Evolutionary conservation across 92 coral and sea anemone genomes (phyloP).

Genomic region (Epizoanthus ramosus): DNA sequence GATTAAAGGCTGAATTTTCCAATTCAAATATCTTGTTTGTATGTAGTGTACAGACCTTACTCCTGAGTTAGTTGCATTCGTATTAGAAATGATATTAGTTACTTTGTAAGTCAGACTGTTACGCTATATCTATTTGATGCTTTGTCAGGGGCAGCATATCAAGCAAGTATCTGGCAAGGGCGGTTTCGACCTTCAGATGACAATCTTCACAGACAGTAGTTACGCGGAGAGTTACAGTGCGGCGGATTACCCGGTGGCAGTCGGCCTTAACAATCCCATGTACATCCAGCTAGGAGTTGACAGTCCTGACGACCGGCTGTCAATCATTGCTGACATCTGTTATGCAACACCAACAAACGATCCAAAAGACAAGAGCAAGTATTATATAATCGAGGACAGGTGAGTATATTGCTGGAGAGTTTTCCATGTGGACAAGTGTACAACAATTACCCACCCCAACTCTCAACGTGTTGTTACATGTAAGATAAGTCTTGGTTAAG

Average conservation of each 20-base stretch:
- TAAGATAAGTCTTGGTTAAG: too few species aligned
- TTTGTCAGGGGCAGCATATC: background rate
- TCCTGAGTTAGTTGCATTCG: too few species aligned
- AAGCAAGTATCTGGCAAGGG: conserved; percentile 12
- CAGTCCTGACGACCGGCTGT: conserved; percentile 34
- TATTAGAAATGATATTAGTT: too few species aligned
- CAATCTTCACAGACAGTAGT: conserved; percentile 12
- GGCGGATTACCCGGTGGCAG: conserved; percentile 14
- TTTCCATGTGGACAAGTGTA: too few species aligned
- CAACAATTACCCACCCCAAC: too few species aligned
- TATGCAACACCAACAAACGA: conserved; percentile 34
- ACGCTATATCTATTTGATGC: background rate
- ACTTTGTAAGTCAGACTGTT: too few species aligned
- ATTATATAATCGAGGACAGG: conserved; percentile 39
- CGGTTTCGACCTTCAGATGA: conserved; percentile 37
- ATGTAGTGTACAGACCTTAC: too few species aligned
- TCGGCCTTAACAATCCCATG: conserved; percentile 29
- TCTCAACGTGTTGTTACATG: too few species aligned
- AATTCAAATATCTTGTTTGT: too few species aligned
- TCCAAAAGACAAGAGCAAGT: conserved; percentile 14
- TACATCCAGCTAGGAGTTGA: conserved; percentile 29
- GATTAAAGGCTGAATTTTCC: too few species aligned
- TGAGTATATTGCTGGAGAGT: background rate
- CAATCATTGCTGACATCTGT: conserved; percentile 35
- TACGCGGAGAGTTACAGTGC: conserved; percentile 10